Base-by-base conservation (phyloP, 2,888 invertebrate species). In the Magallana nippona region DNA sequence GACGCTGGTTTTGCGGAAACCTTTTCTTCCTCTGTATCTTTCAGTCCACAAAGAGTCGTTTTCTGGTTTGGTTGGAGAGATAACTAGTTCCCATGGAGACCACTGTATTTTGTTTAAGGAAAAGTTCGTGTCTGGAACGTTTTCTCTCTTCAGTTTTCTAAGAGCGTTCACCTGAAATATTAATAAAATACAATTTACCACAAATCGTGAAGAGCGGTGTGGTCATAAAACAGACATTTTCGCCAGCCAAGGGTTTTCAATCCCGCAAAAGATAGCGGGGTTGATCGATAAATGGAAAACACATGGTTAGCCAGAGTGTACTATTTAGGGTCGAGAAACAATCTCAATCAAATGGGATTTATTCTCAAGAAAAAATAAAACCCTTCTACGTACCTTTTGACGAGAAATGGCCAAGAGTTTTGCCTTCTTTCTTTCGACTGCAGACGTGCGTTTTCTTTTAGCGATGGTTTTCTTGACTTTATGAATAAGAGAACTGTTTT, bases 71-170 rank as follows among this genome's bases (percentile, higher is more conserved):
- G 22, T 27, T 17, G 87, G 85, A 55, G 86, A 79, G 15, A 89
- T 84, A n/a, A 77, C 87, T 56, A 88, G 77, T 71, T 87, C 55
- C 91, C 89, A 91, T 63, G 81, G 82, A 11, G 89, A 88, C 91
- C 91, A 91, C 10, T 78, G 77, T 32, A 87, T 57, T 13, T 85
- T 86, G 19, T 86, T 87, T n/a, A 90, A 79, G 71, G 86, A 63
- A 78, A 90, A 90, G 79, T 90, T 88, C 17, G 84, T 82, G 56
- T 86, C 83, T 5, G 88, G 85, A 2, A 89, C 88, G 57, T 88
- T 87, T 82, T 89, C 88, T 82, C 89, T 84, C 32, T 84, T 84
- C 13, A 87, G 77, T 55, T 83, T 87, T 19, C 88, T 87, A 2
- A 86, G 57, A 44, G 79, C 77, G 78, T 84, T 77, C 8, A 83